phyloP scores from a whole-genome alignment of 2,797 vertebrate species.

The Eleutherodactylus coqui region DNA sequence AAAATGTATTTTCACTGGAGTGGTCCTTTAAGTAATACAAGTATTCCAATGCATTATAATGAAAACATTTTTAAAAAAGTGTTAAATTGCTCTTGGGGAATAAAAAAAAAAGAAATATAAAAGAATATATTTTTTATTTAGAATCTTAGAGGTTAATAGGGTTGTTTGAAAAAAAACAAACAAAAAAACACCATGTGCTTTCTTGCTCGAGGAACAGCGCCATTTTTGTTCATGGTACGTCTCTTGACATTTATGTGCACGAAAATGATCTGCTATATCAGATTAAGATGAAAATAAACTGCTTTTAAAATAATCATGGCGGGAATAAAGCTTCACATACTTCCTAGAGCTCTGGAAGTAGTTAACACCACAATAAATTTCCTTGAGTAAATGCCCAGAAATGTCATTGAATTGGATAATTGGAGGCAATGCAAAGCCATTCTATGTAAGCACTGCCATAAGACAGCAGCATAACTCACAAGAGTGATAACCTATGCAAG shows the following conservation, averaged over 20 bases:
- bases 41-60: no score
- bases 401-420: conserved; percentile 1
- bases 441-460: not conserved
- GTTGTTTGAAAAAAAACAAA: no score
- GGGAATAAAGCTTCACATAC: not conserved
- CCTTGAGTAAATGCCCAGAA: not conserved
- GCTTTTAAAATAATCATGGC: not conserved
- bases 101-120: no score
- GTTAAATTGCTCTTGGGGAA: no score
- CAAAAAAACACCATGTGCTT: no score
- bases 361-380: not conserved
- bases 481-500: conserved; percentile 1
- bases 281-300: not conserved
- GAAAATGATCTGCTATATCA: not conserved
- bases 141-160: no score
- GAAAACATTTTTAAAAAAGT: no score
- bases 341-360: not conserved
- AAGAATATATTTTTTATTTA: no score
- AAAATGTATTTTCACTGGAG: no score
- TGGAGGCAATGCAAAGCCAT: not conserved
- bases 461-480: not conserved
- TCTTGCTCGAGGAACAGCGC: not conserved
- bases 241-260: no score
- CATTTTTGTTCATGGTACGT: not conserved
- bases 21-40: no score